Conservation (phyloP, 1,140 invertebrate genomes). For the Diprion similis region DNA sequence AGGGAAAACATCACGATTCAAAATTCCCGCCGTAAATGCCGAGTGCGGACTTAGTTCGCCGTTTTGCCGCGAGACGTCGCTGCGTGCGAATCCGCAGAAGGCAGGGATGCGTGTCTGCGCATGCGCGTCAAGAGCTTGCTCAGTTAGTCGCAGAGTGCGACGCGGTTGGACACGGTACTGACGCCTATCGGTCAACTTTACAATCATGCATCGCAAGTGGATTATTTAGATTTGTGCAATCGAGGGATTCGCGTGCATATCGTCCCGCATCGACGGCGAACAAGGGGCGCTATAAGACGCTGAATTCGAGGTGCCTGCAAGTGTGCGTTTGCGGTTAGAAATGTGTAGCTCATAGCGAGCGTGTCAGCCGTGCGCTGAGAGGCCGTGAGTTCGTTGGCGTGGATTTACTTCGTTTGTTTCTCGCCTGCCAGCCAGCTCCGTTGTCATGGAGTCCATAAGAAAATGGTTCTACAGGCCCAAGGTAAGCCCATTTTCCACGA, state of each 20-base stretch:
- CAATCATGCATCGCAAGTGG: not conserved
- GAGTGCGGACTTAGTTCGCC: not conserved
- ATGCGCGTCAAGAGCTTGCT: not conserved
- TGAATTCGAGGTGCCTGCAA: not conserved
- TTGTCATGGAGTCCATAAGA: conserved; percentile 84
- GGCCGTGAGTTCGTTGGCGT: not conserved
- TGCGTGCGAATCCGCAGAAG: not conserved
- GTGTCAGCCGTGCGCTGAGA: conserved; percentile 30
- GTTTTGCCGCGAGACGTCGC: not conserved
- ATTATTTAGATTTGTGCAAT: conserved; percentile 5
- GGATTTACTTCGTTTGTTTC: not conserved
- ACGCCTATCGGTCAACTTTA: not conserved
- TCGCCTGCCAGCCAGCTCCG: not conserved
- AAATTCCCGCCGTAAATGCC: not conserved
- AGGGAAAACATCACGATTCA: too few relatives aligned
- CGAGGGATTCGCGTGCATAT: not conserved
- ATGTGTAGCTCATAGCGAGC: not conserved
- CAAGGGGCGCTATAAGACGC: not conserved
- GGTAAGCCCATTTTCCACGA: conserved; percentile 65
- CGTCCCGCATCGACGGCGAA: not conserved
- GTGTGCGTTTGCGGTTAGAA: too few relatives aligned
- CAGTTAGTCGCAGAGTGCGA: too few relatives aligned
- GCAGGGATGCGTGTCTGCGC: not conserved
- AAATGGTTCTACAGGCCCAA: conserved; percentile 93
- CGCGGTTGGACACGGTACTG: not conserved